Base-by-base conservation (phyloP, 2,797 vertebrate species). In the Ctenochaetus hawaiiensis region DNA sequence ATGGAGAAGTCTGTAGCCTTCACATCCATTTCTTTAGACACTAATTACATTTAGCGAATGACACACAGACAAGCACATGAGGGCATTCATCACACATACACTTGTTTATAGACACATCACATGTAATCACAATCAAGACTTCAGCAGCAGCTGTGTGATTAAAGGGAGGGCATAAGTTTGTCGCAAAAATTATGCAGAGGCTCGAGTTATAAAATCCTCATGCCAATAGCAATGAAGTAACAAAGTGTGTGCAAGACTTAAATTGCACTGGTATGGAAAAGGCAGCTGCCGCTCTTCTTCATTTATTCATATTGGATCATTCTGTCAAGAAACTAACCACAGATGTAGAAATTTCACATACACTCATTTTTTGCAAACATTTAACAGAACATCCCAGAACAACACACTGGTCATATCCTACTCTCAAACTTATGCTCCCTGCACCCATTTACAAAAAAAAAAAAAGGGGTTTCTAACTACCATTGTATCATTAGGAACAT, bases 161-260 rank as follows among this genome's bases (percentile, higher is more conserved):
- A 91, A 90, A 89, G 91, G 90, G 83, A 88, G 62, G 54, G n/a
- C 76, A 80, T 83, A 70, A 9, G 60, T 89, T 78, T 83, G 71
- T 88, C 51, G 67, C 17, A 54, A 75, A 71, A 48, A 72, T 66
- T 13, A 6, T 44, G 18, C 9, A 57, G 41, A 84, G 51, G 68
- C 34, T 51, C 60, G 1, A 74, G 60, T 54, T 80, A 67, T 44
- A 80, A 86, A 77, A 81, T 49, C 52, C 12, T 80, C 34, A 30
- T 53, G 43, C 44, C 14, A 58, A 70, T n/a, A 73, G 57, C 54
- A 51, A 37, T 62, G 41, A 67, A 77, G 66, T 89, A 71, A 82
- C 72, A 81, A 81, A 76, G 73, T 70, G 64, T 72, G 57, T 76
- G 72, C 78, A 67, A 45, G 43, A 82, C 71, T 34, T 72, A 26